Percentiles rank a stretch among this genome's conserved stretches.
Evolutionary conservation across 1,140 invertebrate genomes (phyloP).

Genomic region (Metopolophium dirhodum): DNA sequence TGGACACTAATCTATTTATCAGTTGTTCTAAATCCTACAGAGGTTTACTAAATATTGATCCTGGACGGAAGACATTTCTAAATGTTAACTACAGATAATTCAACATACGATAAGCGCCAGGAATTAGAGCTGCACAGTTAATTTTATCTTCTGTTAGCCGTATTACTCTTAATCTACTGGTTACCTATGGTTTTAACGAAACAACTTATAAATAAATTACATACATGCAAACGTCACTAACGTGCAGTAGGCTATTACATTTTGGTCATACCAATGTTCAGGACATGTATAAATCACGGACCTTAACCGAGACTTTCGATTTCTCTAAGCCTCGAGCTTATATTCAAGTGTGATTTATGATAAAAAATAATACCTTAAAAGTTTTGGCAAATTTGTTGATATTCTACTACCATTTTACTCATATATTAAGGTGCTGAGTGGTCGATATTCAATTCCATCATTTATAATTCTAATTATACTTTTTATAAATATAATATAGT

Average conservation of each 20-base stretch:
- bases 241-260: not conserved
- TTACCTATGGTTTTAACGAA: not conserved
- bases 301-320: not conserved
- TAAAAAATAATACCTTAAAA: not conserved
- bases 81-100: not conserved
- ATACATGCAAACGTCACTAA: not conserved
- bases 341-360: conserved; percentile 21
- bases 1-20: not conserved
- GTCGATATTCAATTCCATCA: not conserved
- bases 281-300: not conserved
- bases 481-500: not conserved
- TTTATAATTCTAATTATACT: not conserved
- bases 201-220: not conserved
- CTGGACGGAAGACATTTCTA: not conserved
- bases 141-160: not conserved
- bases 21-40: not conserved
- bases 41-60: not conserved
- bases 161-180: not conserved
- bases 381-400: not conserved
- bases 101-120: not conserved
- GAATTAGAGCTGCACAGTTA: not conserved
- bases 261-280: not conserved
- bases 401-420: not conserved
- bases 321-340: not conserved
- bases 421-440: conserved; percentile 7